A percentile compares a stretch with the other conserved stretches of the same genome.
Conservation (phyloP, 2,888 invertebrate genomes). For the Chesias legatella region DNA sequence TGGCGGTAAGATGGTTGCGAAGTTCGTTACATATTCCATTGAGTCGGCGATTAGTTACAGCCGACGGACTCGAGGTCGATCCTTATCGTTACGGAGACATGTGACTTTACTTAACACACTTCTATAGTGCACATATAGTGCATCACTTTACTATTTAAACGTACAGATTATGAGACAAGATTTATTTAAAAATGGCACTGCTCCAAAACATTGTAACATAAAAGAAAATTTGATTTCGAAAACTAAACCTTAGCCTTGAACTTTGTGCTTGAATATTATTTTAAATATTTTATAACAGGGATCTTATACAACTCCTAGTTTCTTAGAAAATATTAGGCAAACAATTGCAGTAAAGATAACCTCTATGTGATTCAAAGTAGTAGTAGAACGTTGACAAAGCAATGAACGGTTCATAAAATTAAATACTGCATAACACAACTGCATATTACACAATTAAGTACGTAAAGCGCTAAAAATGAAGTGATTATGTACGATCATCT, state of each 20-base stretch:
- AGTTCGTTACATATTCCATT: constrained; percentile 45
- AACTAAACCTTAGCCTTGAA: not conserved
- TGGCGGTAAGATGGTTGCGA: constrained; percentile 27
- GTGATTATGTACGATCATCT: constrained; percentile 7
- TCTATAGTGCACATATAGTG: constrained; percentile 6
- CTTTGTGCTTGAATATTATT: no score
- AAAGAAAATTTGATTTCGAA: no score
- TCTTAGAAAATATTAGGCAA: no score
- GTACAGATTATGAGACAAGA: not conserved
- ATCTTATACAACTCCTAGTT: no score
- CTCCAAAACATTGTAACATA: not conserved
- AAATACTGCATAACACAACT: not conserved
- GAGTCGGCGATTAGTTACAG: constrained; percentile 53
- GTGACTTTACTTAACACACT: constrained; percentile 20
- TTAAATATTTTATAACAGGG: no score
- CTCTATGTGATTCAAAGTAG: not conserved
- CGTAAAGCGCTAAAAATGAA: constrained; percentile 5
- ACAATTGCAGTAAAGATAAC: not conserved
- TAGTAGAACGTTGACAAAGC: no score
- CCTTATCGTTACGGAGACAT: constrained; percentile 28
- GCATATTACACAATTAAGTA: constrained; percentile 7
- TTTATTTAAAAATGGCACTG: not conserved
- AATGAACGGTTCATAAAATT: not conserved
- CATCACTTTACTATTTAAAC: not conserved
- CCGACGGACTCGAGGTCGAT: constrained; percentile 41